phyloP scores from a whole-genome alignment of 2,797 vertebrate species.

The Enteromius thamalakanensis region DNA sequence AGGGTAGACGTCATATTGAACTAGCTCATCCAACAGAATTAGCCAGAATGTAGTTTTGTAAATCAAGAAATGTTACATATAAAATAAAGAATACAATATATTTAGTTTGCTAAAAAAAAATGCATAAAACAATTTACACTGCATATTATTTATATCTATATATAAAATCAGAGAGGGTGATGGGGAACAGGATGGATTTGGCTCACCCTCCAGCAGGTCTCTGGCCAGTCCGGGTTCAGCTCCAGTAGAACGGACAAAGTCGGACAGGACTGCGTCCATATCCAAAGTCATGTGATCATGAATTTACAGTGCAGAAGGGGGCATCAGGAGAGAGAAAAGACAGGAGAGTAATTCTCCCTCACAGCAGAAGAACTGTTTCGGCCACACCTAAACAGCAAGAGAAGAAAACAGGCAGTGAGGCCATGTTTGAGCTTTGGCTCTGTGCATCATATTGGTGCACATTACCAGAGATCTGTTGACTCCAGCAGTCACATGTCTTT shows the following conservation, averaged over 20 bases:
- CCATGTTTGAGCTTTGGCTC: constrained; percentile 36
- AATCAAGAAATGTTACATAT: neutral
- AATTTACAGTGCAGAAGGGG: constrained; percentile 73
- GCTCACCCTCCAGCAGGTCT: constrained; percentile 92
- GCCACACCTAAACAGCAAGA: constrained; percentile 70
- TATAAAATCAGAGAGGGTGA: neutral
- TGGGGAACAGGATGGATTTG: neutral
- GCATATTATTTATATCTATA: neutral
- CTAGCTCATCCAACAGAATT: neutral
- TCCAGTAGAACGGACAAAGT: constrained; percentile 97
- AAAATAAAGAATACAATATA: neutral
- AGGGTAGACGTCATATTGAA: neutral
- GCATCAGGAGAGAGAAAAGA: constrained; percentile 66
- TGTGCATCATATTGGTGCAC: constrained; percentile 39
- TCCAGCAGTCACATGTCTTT: constrained; percentile 56
- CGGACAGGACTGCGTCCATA: constrained; percentile 97
- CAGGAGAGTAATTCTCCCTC: constrained; percentile 56
- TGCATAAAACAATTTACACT: neutral
- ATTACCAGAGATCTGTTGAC: constrained; percentile 62
- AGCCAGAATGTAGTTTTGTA: neutral
- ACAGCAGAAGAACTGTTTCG: constrained; percentile 46
- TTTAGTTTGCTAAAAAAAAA: neutral
- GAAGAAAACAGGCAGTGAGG: constrained; percentile 39
- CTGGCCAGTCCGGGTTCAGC: constrained; percentile 95
- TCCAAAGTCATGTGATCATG: constrained; percentile 92